Evolutionary conservation across 2,888 invertebrate species (phyloP).

Genomic region (Idaea straminata): DNA sequence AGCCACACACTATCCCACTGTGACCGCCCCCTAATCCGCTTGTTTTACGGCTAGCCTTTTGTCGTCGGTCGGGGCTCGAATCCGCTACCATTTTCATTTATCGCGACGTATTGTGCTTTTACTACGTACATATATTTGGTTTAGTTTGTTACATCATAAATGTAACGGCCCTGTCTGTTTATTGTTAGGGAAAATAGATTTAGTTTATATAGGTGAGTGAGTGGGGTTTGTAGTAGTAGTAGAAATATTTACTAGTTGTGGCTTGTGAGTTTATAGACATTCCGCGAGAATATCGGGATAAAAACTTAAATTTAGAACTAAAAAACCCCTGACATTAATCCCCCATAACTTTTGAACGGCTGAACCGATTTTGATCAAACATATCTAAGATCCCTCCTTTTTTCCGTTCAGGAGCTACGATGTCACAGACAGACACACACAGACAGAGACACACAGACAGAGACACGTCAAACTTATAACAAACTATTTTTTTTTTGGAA

Average conservation of each 20-base stretch:
- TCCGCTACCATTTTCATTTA: slow-evolving; percentile 66
- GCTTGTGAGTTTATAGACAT: background rate
- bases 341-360: too few relatives aligned
- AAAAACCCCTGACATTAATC: too few relatives aligned
- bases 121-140: slow-evolving; percentile 40
- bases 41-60: slow-evolving; percentile 69
- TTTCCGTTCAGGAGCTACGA: too few relatives aligned
- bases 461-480: too few relatives aligned
- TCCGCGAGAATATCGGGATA: background rate
- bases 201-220: background rate
- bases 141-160: slow-evolving; percentile 40
- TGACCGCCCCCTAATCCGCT: slow-evolving; percentile 66
- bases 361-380: too few relatives aligned
- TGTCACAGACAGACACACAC: too few relatives aligned
- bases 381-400: too few relatives aligned
- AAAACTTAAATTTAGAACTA: background rate
- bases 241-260: background rate
- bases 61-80: slow-evolving; percentile 54
- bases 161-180: slow-evolving; percentile 15
- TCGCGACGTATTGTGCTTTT: slow-evolving; percentile 57
- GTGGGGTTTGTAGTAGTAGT: background rate
- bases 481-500: too few relatives aligned
- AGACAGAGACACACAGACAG: too few relatives aligned
- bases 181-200: slow-evolving; percentile 1
- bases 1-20: slow-evolving; percentile 38